Conservation (phyloP, 2,113 vertebrate genomes). For the Caranx melampygus region DNA sequence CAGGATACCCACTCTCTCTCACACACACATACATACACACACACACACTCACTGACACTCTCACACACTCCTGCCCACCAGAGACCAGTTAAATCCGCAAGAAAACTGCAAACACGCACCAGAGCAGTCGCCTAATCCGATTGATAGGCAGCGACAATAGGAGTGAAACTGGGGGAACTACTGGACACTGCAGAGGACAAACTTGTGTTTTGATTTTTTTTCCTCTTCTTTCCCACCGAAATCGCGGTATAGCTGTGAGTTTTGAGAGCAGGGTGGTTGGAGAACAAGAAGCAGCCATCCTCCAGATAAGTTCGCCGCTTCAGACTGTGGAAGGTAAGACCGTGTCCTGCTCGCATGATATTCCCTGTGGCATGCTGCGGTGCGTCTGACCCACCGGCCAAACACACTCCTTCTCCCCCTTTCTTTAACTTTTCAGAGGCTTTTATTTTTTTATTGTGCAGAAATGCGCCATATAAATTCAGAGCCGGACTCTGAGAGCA, state of each 20-base stretch:
- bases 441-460: slow-evolving; percentile 9
- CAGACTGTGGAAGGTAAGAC: slow-evolving; percentile 67
- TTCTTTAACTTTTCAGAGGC: slow-evolving; percentile 34
- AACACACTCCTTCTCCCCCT: background rate
- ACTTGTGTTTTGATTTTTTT: slow-evolving; percentile 56
- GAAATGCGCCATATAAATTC: slow-evolving; percentile 42
- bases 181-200: slow-evolving; percentile 70
- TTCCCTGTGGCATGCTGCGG: background rate
- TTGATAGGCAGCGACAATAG: slow-evolving; percentile 60
- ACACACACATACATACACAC: slow-evolving; percentile 5
- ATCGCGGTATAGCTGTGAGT: slow-evolving; percentile 33
- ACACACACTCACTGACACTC: slow-evolving; percentile 3
- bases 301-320: slow-evolving; percentile 37
- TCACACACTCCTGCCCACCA: slow-evolving; percentile 61
- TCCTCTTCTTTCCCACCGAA: background rate
- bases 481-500: slow-evolving; percentile 69
- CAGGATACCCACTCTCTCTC: slow-evolving; percentile 74
- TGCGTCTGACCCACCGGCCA: background rate
- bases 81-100: slow-evolving; percentile 75
- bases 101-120: slow-evolving; percentile 73
- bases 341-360: background rate
- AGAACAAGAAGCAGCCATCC: slow-evolving; percentile 42
- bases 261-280: slow-evolving; percentile 23
- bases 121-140: slow-evolving; percentile 70
- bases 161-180: slow-evolving; percentile 72